A percentile compares a stretch with the other conserved stretches of the same genome.
Conservation (phyloP, 2,888 invertebrate species). For the Trissolcus brochymenae region DNA sequence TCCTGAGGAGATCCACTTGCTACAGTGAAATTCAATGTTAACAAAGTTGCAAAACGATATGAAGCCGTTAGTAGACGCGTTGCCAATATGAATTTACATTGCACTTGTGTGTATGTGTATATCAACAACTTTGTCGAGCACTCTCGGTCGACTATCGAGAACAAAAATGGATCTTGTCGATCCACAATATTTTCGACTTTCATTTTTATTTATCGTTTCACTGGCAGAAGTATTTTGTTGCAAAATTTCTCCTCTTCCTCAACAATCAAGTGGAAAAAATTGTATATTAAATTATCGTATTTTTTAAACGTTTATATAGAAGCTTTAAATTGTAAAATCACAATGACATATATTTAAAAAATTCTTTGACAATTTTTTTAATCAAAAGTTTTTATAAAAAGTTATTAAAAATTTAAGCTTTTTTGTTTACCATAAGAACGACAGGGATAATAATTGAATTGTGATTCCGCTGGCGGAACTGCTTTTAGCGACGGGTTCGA, state of each 20-base stretch:
- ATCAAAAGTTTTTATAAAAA: no score
- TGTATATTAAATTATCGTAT: no score
- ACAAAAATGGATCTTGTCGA: neutral
- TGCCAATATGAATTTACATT: slow-evolving; percentile 48
- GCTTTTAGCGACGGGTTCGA: neutral
- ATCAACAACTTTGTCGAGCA: slow-evolving; percentile 28
- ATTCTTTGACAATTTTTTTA: no score
- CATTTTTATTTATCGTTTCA: neutral
- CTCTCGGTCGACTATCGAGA: neutral
- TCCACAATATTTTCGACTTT: slow-evolving; percentile 6
- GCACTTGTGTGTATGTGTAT: slow-evolving; percentile 10
- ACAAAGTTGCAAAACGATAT: slow-evolving; percentile 48
- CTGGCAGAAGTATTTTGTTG: no score
- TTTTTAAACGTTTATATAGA: no score
- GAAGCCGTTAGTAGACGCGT: slow-evolving; percentile 40
- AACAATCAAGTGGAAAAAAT: no score
- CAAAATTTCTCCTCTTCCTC: no score
- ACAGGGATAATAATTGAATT: slow-evolving; percentile 1
- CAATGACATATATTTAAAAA: no score
- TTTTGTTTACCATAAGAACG: slow-evolving; percentile 2
- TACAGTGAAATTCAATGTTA: slow-evolving; percentile 50
- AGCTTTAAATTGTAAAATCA: no score
- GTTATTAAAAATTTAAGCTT: slow-evolving; percentile 16
- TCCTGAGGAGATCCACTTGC: slow-evolving; percentile 40
- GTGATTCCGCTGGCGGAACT: neutral